These are phyloP conservation scores for Pachypanchax playfairii DNA, from an alignment of 2,113 vertebrate genomes.

Conservation along the genomic window DNA sequence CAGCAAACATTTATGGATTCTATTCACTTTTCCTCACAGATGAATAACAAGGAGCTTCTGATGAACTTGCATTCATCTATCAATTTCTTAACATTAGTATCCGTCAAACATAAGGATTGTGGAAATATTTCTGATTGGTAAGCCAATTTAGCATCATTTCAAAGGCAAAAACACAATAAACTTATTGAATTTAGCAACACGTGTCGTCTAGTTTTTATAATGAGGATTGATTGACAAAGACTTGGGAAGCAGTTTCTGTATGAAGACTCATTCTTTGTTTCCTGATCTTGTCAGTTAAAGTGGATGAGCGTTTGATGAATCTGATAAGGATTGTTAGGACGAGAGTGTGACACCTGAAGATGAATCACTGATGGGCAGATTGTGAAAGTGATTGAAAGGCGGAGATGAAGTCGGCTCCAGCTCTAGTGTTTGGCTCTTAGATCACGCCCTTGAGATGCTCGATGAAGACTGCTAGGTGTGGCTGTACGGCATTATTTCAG, in stretches of 20 bases:
- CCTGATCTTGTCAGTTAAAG: constrained; percentile 26
- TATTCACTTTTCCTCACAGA: constrained; percentile 20
- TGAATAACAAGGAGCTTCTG: constrained; percentile 40
- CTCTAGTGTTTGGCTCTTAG: constrained; percentile 14
- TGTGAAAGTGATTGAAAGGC: constrained; percentile 44
- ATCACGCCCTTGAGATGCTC: constrained; percentile 11
- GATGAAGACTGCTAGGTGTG: constrained; percentile 15
- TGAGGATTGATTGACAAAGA: constrained; percentile 15
- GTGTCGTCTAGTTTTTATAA: neutral
- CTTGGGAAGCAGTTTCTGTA: neutral
- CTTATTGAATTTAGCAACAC: neutral
- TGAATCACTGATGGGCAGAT: constrained; percentile 43
- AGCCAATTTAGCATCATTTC: neutral
- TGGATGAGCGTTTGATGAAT: constrained; percentile 17
- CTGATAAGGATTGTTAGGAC: constrained; percentile 11
- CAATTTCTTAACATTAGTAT: constrained; percentile 26
- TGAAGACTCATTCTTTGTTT: neutral
- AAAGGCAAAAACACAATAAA: neutral
- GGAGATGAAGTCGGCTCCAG: constrained; percentile 36
- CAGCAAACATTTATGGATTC: constrained; percentile 26
- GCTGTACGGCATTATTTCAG: constrained; percentile 37
- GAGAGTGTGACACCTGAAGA: constrained; percentile 14
- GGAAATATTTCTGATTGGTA: neutral
- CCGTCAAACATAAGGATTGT: constrained; percentile 25
- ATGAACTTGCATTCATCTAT: constrained; percentile 14